These are phyloP conservation scores for Plecotus auritus DNA, from an alignment of 2,113 vertebrate species.

Conservation along the genomic window DNA sequence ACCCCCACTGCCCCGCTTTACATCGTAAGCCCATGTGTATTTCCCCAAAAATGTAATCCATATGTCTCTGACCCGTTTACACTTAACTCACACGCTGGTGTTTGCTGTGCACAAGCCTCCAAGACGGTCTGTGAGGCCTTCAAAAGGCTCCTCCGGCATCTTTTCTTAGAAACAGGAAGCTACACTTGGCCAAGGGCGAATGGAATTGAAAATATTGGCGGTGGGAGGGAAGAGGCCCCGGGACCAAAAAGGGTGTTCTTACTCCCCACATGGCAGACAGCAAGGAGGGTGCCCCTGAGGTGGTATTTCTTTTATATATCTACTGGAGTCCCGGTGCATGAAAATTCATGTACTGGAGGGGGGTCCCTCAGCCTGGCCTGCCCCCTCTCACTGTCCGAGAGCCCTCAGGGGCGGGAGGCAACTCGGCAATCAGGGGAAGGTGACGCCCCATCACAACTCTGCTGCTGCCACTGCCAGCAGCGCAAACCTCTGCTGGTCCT, in stretches of 20 bases:
- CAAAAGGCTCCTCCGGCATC: constrained; percentile 27
- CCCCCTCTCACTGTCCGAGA: too few species aligned
- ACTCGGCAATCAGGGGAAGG: too few species aligned
- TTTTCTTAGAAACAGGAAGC: constrained; percentile 72
- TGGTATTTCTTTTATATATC: background rate
- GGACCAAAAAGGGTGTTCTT: background rate
- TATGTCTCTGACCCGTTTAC: constrained; percentile 71
- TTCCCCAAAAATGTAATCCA: constrained; percentile 69
- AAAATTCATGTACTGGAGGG: too few species aligned
- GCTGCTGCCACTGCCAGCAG: too few species aligned
- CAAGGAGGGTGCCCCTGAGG: background rate
- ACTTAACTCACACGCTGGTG: constrained; percentile 74
- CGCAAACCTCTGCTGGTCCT: too few species aligned
- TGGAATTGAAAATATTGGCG: constrained; percentile 39
- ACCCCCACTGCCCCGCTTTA: constrained; percentile 42
- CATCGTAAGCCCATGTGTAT: constrained; percentile 62
- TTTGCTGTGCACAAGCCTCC: constrained; percentile 59
- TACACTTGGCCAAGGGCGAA: constrained; percentile 39
- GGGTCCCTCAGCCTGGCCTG: too few species aligned
- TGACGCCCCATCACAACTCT: too few species aligned
- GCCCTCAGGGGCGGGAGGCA: too few species aligned
- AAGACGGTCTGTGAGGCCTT: constrained; percentile 64
- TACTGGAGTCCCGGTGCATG: too few species aligned
- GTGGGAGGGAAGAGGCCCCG: background rate
- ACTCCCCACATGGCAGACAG: background rate